Base-by-base conservation (phyloP, 2,797 vertebrate species). In the Enteromius mattozi region DNA sequence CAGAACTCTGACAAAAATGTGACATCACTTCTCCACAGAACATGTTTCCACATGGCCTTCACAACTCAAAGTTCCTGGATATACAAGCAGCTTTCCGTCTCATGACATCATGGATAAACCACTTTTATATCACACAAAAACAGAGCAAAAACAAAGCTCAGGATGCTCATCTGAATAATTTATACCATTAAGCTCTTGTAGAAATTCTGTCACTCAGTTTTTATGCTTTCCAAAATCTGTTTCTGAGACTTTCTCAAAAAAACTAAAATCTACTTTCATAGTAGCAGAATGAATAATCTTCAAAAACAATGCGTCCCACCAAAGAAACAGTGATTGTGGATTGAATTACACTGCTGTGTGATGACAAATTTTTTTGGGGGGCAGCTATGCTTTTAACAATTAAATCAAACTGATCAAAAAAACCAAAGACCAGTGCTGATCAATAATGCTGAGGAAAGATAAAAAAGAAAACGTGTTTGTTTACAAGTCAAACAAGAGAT, bases 1-100 rank as follows among this genome's bases (percentile, higher is more conserved):
- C 88, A 68, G 80, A 79, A 85, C 86, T 83, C 88, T 88, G 87
- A 94, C 89, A 66, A 42, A 68, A 65, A 80, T 78, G 86, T 94
- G 91, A 93, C 88, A 85, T 93, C 91, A 93, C 89, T 85, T 82
- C 83, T 82, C 71, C 47, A 74, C 30, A 24, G 54, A 87, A 80
- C 42, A 81, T 81, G 87, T 85, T 88, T 85, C 54, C 47, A 86
- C 78, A 85, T 81, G 76, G 86, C 65, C 54, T 85, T 75, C 76
- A 63, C 56, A 79, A 66, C 78, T 27, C 21, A 69, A 40, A 6
- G 19, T 13, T 76, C 24, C 72, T 63, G 40, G 61, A 77, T 30
- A n/a, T 21, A 61, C 37, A 40, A 51, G 24, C 21, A 61, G 35
- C 33, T 51, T 66, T 81, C 56, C 86, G 24, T 51, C 24, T 54